Evolutionary conservation across 2,113 vertebrate species (phyloP).

Genomic region (Lagopus leucura): DNA sequence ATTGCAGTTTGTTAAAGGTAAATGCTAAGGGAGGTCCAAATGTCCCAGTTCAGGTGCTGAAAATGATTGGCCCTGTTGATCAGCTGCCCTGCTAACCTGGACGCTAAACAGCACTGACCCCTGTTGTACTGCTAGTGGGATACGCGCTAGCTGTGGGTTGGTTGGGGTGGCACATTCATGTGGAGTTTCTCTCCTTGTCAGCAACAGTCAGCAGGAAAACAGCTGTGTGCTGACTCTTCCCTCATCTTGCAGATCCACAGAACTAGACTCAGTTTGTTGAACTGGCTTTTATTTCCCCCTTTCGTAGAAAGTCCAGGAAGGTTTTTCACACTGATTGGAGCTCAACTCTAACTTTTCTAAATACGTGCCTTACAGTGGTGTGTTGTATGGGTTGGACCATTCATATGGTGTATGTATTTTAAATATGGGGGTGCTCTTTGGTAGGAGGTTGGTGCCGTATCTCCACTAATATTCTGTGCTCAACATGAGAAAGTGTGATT

Average conservation of each 20-base stretch:
- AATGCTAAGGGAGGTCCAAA: not conserved
- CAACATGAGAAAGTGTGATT: not conserved
- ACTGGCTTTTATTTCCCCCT: not conserved
- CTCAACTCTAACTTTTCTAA: not conserved
- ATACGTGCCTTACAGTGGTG: not conserved
- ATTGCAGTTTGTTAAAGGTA: not conserved
- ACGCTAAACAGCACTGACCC: not conserved
- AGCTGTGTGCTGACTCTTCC: no score
- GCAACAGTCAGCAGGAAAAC: not conserved
- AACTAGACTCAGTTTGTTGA: not conserved
- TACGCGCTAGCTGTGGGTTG: rapidly evolving
- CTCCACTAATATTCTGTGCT: not conserved
- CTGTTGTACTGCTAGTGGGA: not conserved
- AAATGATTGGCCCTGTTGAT: not conserved
- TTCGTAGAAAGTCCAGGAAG: not conserved
- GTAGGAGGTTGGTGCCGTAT: not conserved
- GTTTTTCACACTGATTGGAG: not conserved
- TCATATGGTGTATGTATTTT: not conserved
- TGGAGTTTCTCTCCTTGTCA: not conserved
- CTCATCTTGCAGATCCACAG: no score
- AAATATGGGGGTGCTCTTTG: not conserved
- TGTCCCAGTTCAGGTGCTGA: not conserved
- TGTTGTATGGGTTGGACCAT: not conserved
- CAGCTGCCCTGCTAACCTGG: not conserved
- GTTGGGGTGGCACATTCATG: rapidly evolving